Evolutionary conservation across 2,888 invertebrate genomes (phyloP), one percentile per base, ranked within the genome.

Genomic region (Cephus runcator): DNA sequence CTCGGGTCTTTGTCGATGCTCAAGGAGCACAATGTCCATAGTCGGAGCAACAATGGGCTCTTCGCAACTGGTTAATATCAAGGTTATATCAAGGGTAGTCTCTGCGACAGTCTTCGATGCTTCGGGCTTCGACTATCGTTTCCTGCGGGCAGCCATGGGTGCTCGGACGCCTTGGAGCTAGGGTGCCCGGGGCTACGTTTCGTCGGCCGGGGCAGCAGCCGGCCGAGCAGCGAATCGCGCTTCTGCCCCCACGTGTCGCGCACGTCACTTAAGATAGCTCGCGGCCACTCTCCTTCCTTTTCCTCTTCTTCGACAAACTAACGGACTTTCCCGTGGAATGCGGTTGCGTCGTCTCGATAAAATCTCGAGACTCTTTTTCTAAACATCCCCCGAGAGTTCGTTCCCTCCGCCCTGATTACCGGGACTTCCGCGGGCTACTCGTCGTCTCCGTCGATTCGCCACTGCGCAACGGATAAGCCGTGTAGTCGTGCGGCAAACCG

Each of bases 1-100:
- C 80, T n/a, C 75, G 75, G 77, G 81, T 75, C 82, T 88, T 88
- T 89, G 87, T 88, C 82, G 81, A 84, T 79, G 85, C 83, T 89
- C 86, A 89, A 89, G 88, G 88, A 87, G 88, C 85, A 88, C 88
- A 89, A 89, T 89, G 86, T 89, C 88, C 86, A 88, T 87, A 87
- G 88, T 88, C 77, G 79, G 77, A 40, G 81, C 85, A 85, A 89
- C 89, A 89, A 89, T 89, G 85, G 88, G 81, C 86, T 84, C 85
- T 88, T 85, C 83, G 85, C 87, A 83, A 87, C 87, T 88, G 88
- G 86, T 88, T 89, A 88, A 88, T 88, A 88, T 89, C 88, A 89
- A 89, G 89, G 88, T 87, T 88, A 85, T 85, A 86, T 85, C 84
- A 87, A 87, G 87, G 87, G 86, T 87, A 85, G 84, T 84, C 85